Percentiles rank a stretch among this genome's conserved stretches.
Evolutionary conservation across 2,888 invertebrate species (phyloP).

Genomic region (Pseudococcus viburni): DNA sequence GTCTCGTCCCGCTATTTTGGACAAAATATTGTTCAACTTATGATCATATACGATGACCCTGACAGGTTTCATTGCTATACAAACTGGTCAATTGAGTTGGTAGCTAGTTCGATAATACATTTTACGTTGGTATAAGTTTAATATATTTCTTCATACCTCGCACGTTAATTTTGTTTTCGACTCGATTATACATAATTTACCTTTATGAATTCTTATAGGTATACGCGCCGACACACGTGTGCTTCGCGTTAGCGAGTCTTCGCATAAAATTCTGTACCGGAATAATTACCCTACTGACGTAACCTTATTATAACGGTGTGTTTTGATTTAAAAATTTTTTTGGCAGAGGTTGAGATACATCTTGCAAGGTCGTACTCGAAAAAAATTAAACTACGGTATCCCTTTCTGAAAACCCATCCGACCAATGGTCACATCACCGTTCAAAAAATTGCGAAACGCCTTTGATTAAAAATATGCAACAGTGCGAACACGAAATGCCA

Average conservation of each 20-base stretch:
- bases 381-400: neutral
- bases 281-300: conserved; percentile 22
- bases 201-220: neutral
- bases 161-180: conserved; percentile 12
- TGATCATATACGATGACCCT: neutral
- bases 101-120: conserved; percentile 12
- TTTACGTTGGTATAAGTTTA: neutral
- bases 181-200: conserved; percentile 2
- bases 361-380: neutral
- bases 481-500: neutral
- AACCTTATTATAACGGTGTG: neutral
- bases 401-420: neutral
- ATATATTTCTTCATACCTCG: conserved; percentile 2
- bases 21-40: neutral
- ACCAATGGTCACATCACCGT: neutral
- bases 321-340: neutral
- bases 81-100: neutral
- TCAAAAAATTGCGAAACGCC: neutral
- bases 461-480: neutral
- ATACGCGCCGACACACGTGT: neutral
- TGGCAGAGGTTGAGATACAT: neutral
- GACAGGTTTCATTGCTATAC: conserved; percentile 17
- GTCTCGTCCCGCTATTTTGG: neutral
- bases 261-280: neutral
- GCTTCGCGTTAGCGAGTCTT: neutral